These are phyloP conservation scores for Phytoseiulus persimilis DNA, from an alignment of 2,888 invertebrate species.

Conservation along the genomic window DNA sequence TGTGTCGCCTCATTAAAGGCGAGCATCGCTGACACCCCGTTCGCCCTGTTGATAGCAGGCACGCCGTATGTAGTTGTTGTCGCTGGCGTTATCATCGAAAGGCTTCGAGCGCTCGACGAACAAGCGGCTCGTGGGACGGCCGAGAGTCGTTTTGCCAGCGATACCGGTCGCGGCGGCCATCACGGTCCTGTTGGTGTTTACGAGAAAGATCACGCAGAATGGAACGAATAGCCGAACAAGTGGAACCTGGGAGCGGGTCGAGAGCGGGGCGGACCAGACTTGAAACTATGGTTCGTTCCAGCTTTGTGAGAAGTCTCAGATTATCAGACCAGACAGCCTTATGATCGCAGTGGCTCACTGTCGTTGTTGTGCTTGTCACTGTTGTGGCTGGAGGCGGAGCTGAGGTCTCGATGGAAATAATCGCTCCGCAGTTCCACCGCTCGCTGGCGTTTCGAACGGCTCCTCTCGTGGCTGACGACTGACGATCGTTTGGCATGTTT, in stretches of 20 bases:
- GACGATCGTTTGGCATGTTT: no score
- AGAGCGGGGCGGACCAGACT: neutral
- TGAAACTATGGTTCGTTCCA: neutral
- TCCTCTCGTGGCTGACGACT: no score
- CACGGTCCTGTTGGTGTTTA: neutral
- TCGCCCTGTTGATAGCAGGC: neutral
- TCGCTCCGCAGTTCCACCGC: no score
- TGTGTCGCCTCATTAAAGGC: conserved; percentile 5
- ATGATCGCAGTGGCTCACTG: no score
- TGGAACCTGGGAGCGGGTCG: neutral
- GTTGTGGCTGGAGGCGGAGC: no score
- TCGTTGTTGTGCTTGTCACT: no score
- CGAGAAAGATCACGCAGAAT: neutral
- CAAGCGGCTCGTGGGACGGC: neutral
- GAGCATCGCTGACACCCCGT: neutral
- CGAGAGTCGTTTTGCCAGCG: neutral
- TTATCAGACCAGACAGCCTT: no score
- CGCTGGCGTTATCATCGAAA: neutral
- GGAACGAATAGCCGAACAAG: neutral
- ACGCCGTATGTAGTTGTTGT: neutral
- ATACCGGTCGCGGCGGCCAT: neutral
- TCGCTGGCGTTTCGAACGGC: no score
- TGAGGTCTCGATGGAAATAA: no score
- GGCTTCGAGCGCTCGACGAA: neutral
- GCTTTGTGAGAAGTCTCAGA: neutral